Conservation (phyloP, 2,113 vertebrate genomes). For the Caloenas nicobarica region DNA sequence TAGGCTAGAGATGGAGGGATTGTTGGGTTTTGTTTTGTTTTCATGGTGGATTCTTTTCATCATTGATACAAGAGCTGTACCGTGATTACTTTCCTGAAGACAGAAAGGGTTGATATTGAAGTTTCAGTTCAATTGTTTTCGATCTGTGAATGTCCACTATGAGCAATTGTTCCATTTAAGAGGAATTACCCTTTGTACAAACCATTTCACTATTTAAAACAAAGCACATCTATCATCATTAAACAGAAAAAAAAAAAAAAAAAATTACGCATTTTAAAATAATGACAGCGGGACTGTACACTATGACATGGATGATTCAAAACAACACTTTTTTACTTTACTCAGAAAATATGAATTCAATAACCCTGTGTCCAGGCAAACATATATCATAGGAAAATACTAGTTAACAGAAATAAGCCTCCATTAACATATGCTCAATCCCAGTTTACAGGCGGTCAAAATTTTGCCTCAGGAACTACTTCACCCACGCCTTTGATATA, state of each 20-base stretch:
- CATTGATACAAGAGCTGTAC: background rate
- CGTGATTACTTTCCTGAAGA: constrained; percentile 73
- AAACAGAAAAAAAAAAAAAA: constrained; percentile 64
- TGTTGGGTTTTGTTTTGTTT: constrained; percentile 34
- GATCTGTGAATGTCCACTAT: constrained; percentile 78
- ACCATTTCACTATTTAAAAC: constrained; percentile 85
- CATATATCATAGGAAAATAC: background rate
- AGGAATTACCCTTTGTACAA: constrained; percentile 83
- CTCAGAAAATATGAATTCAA: constrained; percentile 6
- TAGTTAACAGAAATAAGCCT: background rate
- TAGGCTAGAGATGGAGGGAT: background rate
- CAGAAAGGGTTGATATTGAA: constrained; percentile 77
- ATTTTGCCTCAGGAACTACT: background rate
- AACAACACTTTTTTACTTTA: constrained; percentile 14
- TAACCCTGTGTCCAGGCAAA: background rate
- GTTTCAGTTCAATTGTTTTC: constrained; percentile 82
- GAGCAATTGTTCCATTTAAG: constrained; percentile 84
- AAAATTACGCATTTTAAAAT: constrained; percentile 52
- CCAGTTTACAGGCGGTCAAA: background rate
- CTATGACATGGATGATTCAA: background rate
- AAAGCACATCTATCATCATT: constrained; percentile 84
- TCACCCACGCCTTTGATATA: background rate
- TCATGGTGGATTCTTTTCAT: background rate
- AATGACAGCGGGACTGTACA: constrained; percentile 58
- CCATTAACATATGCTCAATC: background rate